Conservation (phyloP, 2,888 invertebrate genomes). For the Ectobius pallidus region DNA sequence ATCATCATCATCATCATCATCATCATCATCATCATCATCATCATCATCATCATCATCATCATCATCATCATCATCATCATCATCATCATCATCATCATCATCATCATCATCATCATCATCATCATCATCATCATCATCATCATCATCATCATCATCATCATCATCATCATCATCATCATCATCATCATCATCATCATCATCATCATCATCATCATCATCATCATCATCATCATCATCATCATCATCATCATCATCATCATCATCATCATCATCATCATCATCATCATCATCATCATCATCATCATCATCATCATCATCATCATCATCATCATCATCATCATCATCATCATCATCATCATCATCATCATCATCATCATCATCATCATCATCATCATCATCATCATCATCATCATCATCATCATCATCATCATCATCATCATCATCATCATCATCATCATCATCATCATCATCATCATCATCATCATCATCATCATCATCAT, state of each 20-base stretch:
- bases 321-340: neutral
- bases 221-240: neutral
- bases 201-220: too few relatives aligned
- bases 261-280: neutral
- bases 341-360: neutral
- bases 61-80: too few relatives aligned
- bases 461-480: neutral
- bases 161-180: too few relatives aligned
- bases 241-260: neutral
- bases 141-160: too few relatives aligned
- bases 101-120: too few relatives aligned
- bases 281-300: neutral
- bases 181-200: too few relatives aligned
- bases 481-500: neutral
- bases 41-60: too few relatives aligned
- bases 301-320: neutral
- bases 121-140: too few relatives aligned
- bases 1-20: too few relatives aligned
- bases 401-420: neutral
- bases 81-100: too few relatives aligned
- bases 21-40: too few relatives aligned
- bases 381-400: neutral
- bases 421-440: neutral
- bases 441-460: neutral
- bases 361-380: neutral